Percentiles rank a stretch among this genome's conserved stretches.
Conservation (phyloP, 2,888 invertebrate genomes). For the Callinectes sapidus region DNA sequence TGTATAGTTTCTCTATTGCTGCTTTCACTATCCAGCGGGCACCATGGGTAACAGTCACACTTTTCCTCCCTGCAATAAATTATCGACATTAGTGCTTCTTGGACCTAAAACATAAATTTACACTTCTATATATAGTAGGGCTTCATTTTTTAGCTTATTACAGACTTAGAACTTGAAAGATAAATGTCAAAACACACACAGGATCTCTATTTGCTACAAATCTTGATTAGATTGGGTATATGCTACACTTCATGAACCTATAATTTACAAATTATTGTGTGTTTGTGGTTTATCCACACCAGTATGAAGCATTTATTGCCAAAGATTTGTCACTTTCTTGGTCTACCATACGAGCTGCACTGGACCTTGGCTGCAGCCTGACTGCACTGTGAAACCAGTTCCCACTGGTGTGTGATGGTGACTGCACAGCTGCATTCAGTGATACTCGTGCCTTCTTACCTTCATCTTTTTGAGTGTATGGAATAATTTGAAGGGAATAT, state of each 20-base stretch:
- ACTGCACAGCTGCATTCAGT: neutral
- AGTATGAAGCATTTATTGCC: neutral
- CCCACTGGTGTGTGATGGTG: neutral
- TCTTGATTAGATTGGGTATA: neutral
- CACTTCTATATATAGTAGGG: neutral
- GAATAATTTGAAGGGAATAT: neutral
- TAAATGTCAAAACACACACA: neutral
- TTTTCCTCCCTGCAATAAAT: too few species aligned
- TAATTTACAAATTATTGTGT: neutral
- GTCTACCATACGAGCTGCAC: neutral
- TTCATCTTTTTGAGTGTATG: neutral
- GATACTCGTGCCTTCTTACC: conserved; percentile 11
- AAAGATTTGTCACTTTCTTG: neutral
- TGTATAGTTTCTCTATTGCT: too few species aligned
- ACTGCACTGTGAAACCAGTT: neutral
- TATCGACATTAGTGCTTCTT: neutral
- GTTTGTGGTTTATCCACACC: neutral
- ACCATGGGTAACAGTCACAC: too few species aligned
- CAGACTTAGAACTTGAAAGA: neutral
- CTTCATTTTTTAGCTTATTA: neutral
- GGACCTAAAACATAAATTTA: neutral
- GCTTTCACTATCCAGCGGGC: too few species aligned
- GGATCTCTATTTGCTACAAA: neutral
- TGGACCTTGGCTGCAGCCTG: neutral
- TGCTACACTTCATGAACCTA: neutral